Conservation (phyloP, 2,888 invertebrate genomes). For the Caenorhabditis angaria region DNA sequence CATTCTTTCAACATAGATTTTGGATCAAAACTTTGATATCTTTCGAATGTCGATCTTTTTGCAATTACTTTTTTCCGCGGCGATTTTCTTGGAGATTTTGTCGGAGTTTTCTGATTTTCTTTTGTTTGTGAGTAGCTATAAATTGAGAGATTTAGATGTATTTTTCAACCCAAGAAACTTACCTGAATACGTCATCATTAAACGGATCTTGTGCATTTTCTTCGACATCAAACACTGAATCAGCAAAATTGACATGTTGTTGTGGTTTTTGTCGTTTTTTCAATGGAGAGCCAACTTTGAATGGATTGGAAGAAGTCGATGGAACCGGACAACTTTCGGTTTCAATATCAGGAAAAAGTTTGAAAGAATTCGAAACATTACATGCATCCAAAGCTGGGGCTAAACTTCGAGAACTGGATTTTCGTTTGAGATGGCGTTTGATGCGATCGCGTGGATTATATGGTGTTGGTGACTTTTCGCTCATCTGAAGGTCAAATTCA, state of each 20-base stretch:
- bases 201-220: conserved; percentile 35
- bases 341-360: conserved; percentile 4
- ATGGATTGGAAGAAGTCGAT: conserved; percentile 17
- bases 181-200: conserved; percentile 14
- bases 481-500: conserved; percentile 10
- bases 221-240: conserved; percentile 11
- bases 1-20: conserved; percentile 18
- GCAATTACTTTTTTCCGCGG: conserved; percentile 5
- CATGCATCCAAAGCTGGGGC: neutral
- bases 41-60: conserved; percentile 8
- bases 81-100: conserved; percentile 15
- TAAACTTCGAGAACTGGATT: conserved; percentile 25
- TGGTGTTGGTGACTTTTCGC: conserved; percentile 2
- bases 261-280: conserved; percentile 22
- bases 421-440: conserved; percentile 28
- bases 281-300: conserved; percentile 28
- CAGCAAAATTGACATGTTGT: conserved; percentile 22
- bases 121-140: neutral
- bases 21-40: conserved; percentile 33
- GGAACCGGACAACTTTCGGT: conserved; percentile 38
- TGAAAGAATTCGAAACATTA: neutral
- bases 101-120: conserved; percentile 6
- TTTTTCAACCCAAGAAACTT: neutral
- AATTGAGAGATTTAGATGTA: neutral
- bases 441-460: conserved; percentile 37